A percentile compares a stretch with the other conserved stretches of the same genome.
Evolutionary conservation across 2,113 vertebrate genomes (phyloP).

Genomic region (Chaenocephalus aceratus): DNA sequence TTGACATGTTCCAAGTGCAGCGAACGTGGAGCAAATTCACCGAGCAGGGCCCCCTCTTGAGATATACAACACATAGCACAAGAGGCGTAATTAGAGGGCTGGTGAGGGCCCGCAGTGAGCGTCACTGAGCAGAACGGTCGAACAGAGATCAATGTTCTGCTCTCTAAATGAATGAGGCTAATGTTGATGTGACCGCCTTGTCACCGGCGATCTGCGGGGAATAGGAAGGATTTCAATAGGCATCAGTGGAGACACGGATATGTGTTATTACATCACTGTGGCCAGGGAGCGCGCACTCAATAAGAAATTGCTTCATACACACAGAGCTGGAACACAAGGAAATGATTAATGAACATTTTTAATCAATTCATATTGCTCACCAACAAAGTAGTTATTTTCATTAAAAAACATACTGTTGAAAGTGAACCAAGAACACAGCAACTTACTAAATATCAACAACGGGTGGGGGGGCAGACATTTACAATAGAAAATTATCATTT

Average conservation of each 20-base stretch:
- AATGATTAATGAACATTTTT: constrained; percentile 74
- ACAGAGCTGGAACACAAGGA: constrained; percentile 8
- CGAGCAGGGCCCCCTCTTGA: constrained; percentile 40
- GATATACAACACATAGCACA: constrained; percentile 60
- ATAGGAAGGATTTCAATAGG: constrained; percentile 20
- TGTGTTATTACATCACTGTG: constrained; percentile 19
- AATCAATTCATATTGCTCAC: constrained; percentile 80
- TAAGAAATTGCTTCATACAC: neutral
- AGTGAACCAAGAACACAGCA: constrained; percentile 80
- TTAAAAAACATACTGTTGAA: constrained; percentile 82
- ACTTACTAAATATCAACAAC: constrained; percentile 78
- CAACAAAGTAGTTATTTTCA: constrained; percentile 75
- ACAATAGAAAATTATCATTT: constrained; percentile 76
- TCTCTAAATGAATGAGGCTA: constrained; percentile 77
- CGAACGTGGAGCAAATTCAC: constrained; percentile 52
- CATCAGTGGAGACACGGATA: constrained; percentile 20
- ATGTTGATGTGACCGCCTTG: constrained; percentile 67
- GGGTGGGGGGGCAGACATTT: constrained; percentile 59
- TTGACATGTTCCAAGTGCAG: constrained; percentile 66
- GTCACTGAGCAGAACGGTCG: constrained; percentile 56
- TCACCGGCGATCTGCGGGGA: constrained; percentile 30
- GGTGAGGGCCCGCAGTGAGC: constrained; percentile 31
- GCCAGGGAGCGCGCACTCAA: neutral
- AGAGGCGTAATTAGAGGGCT: constrained; percentile 63
- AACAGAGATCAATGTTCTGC: constrained; percentile 69